Base-by-base conservation (phyloP, 1,140 invertebrate genomes). In the Drosophila arizonae region DNA sequence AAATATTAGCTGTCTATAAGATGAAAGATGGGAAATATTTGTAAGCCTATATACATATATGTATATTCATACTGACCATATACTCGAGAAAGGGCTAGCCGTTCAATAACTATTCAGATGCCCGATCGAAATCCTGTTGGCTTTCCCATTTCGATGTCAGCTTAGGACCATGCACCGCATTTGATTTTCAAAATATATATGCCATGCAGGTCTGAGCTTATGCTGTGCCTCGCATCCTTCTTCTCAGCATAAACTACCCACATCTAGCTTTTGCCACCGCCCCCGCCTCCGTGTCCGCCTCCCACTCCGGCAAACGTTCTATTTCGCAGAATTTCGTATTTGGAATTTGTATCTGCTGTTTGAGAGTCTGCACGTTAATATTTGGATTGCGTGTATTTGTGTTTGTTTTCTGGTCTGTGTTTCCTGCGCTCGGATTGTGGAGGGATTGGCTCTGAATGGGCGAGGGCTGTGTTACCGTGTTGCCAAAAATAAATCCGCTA, bases 361-460 rank as follows among this genome's bases (percentile, higher is more conserved):
- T 57, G 56, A 48, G 52, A 67, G 66, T 41, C 45, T 65, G 50
- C 71, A 63, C 66, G 79, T 73, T 82, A 82, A 84, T 82, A 82
- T 82, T 82, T 82, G 77, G 63, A 76, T 82, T 82, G 79, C 72
- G 80, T 84, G 80, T 79, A 79, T 82, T 82, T 79, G 72, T 79
- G 64, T 81, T 81, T 84, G 80, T 75, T 76, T 76, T 84, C 43
- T 69, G 72, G 76, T 61, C 60, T 39, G 77, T 73, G 65, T 68
- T 73, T 55, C 65, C 65, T 62, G 71, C 26, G 24, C 39, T 45
- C 45, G 70, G 67, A 62, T 52, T 50, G 33, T 17, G 46, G 21
- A 15, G n/a, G 55, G 33, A 56, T 33, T 33, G 33, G 33, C 45
- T 21, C 26, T 45, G 54, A 11, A 11, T 15, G 46, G 51, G 51